Evolutionary conservation across 2,113 vertebrate species (phyloP), one percentile per base, ranked within the genome.

Genomic region (Marmota monax): DNA sequence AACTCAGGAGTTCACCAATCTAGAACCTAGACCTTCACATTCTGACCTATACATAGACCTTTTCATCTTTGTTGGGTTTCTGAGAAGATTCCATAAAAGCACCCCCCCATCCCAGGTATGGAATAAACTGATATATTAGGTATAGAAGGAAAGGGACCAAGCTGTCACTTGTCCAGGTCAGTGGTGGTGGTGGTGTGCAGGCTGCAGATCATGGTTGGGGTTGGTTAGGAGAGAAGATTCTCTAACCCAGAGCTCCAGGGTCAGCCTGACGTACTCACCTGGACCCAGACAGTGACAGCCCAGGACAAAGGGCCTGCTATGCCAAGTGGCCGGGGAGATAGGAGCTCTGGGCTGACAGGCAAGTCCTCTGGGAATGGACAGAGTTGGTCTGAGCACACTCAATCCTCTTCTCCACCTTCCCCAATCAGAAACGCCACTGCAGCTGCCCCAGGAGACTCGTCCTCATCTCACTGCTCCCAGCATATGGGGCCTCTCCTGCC

Each of bases 261-360:
- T 14, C 20, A 39, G 22, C 25, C 67, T 7, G 29, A 27, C 53
- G 73, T 61, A n/a, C 22, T 25, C 3, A 42, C 2, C 13, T 58
- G 77, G 20, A 13, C 10, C 10, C 22, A 45, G 17, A 7, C 3
- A 42, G 48, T 4, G 27, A 32, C 10, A 22, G 29, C 25, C 25
- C 16, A 32, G 63, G 74, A 25, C 2, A 5, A 53, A 13, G 0
- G 11, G 32, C 45, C 20, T 32, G 17, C 27, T 39, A 4, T 11
- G 9, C 2, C 4, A 2, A 42, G 2, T 13, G 6, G 5, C 6
- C 22, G 9, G 27, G 45, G 16, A 27, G 6, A 14, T 1, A n/a
- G 32, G 13, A 25, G 7, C 8, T 5, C 18, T 22, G 10, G 70
- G 18, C 8, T 70, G 25, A 39, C 25, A 13, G 12, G 14, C 18